Evolutionary conservation across 2,113 vertebrate species (phyloP).

Genomic region (Nerophis lumbriciformis): DNA sequence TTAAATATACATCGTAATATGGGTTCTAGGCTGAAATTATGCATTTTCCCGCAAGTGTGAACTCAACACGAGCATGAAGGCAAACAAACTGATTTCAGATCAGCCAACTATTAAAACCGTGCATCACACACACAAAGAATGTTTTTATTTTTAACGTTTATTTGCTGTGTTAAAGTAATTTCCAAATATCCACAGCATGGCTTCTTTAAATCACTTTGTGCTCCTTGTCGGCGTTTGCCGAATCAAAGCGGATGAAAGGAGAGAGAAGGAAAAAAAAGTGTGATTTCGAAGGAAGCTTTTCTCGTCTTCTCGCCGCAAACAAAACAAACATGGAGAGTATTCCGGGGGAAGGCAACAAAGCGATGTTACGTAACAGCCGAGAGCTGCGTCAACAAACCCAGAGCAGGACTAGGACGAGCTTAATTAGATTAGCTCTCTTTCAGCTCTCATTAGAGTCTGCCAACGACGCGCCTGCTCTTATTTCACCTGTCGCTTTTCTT

Average conservation of each 20-base stretch:
- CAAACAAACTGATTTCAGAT: no score
- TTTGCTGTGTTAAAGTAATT: conserved; percentile 30
- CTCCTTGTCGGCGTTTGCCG: conserved; percentile 26
- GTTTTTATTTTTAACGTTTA: no score
- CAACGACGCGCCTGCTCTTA: conserved; percentile 12
- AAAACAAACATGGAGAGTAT: conserved; percentile 33
- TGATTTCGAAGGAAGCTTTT: conserved; percentile 10
- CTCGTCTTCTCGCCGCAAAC: conserved; percentile 25
- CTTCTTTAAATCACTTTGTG: conserved; percentile 43
- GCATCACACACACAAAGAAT: no score
- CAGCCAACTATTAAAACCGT: no score
- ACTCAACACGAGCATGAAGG: no score
- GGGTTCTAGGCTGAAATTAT: no score
- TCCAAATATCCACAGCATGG: conserved; percentile 37
- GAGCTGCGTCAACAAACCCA: background rate
- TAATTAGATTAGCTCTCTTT: conserved; percentile 15
- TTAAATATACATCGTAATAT: no score
- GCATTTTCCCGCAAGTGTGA: no score
- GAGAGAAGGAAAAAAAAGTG: conserved; percentile 9
- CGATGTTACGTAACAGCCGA: conserved; percentile 10
- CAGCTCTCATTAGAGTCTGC: conserved; percentile 17
- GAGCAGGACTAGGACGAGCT: conserved; percentile 8
- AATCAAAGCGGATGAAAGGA: conserved; percentile 23
- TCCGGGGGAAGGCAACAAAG: conserved; percentile 32
- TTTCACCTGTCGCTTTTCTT: conserved; percentile 7